Percentiles rank a stretch among this genome's conserved stretches.
Conservation (phyloP, 2,888 invertebrate genomes). For the Drosophila histrio region DNA sequence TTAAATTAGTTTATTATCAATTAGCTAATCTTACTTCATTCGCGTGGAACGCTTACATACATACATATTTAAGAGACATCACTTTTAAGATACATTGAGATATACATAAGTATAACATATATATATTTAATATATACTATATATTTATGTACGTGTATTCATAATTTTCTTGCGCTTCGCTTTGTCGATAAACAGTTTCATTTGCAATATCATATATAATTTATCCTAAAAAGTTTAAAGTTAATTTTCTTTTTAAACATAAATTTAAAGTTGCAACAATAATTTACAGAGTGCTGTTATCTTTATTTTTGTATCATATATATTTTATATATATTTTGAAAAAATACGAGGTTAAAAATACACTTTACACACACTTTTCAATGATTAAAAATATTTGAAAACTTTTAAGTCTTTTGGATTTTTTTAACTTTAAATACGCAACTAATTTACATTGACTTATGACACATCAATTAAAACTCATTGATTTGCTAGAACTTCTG, state of each 20-base stretch:
- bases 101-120: too few relatives aligned
- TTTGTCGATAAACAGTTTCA: slow-evolving; percentile 21
- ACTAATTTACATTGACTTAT: slow-evolving; percentile 48
- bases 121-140: slow-evolving; percentile 18
- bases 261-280: slow-evolving; percentile 66
- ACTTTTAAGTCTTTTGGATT: slow-evolving; percentile 69
- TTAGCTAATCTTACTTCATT: slow-evolving; percentile 66
- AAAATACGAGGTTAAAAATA: slow-evolving; percentile 57
- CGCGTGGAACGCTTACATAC: slow-evolving; percentile 37
- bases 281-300: slow-evolving; percentile 68
- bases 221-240: slow-evolving; percentile 49
- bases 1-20: slow-evolving; percentile 56
- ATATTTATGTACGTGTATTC: slow-evolving; percentile 22
- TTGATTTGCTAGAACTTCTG: neutral
- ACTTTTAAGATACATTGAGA: slow-evolving; percentile 53
- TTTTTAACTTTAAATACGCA: slow-evolving; percentile 45
- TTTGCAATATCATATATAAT: slow-evolving; percentile 38
- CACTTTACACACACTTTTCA: slow-evolving; percentile 54
- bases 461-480: slow-evolving; percentile 28
- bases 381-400: slow-evolving; percentile 33
- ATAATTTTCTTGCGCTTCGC: slow-evolving; percentile 17
- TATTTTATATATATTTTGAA: slow-evolving; percentile 39
- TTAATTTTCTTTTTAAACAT: slow-evolving; percentile 18
- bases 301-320: slow-evolving; percentile 38
- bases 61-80: slow-evolving; percentile 67